Percentiles rank a stretch among this genome's conserved stretches.
Conservation (phyloP, 1,140 invertebrate species). For the Doryteuthis pealeii region DNA sequence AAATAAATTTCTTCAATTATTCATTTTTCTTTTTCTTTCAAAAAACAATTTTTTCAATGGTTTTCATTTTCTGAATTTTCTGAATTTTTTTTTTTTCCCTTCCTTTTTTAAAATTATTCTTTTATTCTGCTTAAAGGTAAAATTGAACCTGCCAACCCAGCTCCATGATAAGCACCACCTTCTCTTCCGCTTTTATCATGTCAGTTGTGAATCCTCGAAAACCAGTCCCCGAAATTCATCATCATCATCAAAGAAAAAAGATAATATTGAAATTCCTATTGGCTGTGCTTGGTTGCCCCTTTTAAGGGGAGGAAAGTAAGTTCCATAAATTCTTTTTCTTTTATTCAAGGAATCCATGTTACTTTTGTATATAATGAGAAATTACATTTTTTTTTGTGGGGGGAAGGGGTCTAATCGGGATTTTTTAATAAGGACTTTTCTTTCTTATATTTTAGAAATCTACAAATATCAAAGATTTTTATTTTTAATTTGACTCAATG, state of each 20-base stretch:
- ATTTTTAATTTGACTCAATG: too few relatives aligned
- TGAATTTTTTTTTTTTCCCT: too few relatives aligned
- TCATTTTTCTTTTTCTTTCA: too few relatives aligned
- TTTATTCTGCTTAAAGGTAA: conserved; percentile 68
- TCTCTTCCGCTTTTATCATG: conserved; percentile 94
- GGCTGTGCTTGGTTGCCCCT: conserved; percentile 90
- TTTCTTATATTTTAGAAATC: too few relatives aligned
- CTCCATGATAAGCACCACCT: conserved; percentile 77
- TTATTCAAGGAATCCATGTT: not conserved
- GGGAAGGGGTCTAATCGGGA: not conserved
- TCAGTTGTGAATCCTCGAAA: conserved; percentile 77
- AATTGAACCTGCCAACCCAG: conserved; percentile 84
- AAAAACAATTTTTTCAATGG: too few relatives aligned
- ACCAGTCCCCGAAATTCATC: conserved; percentile 28
- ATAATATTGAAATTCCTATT: conserved; percentile 76
- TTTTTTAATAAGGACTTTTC: too few relatives aligned
- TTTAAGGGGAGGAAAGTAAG: conserved; percentile 70
- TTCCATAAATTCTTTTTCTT: conserved; percentile 20
- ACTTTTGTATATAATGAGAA: not conserved
- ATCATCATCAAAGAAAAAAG: conserved; percentile 35
- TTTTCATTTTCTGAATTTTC: too few relatives aligned
- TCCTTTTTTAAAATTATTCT: too few relatives aligned
- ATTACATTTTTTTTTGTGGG: not conserved
- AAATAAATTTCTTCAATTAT: too few relatives aligned
- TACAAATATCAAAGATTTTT: too few relatives aligned